Base-by-base conservation (phyloP, 1,140 invertebrate species). In the Acromyrmex heyeri region DNA sequence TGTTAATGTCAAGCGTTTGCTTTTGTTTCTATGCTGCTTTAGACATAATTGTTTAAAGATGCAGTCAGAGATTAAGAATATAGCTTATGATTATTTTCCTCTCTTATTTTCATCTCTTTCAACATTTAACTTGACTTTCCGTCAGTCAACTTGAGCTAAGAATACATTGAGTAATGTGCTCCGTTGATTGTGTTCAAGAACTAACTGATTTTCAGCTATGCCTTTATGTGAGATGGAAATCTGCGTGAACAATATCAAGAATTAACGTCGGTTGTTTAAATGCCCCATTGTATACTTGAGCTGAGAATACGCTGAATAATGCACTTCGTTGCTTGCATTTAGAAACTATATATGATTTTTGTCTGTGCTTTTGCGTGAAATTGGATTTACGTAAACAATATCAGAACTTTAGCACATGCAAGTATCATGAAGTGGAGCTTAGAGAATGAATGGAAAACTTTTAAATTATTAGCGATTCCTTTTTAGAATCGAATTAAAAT, bases 221-320 rank as follows among this genome's bases (percentile, higher is more conserved):
- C 10, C 64, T 81, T 81, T 69, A 30, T 81, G 24, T 30, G 8
- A 53, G 62, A 79, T 38, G 48, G 48, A 27, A 53, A 69, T 81
- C 48, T 55, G 30, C 48, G 30, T 69, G 77, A 81, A 81, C 64
- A 70, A 69, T 81, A 70, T 82, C 69, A 27, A 27, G 67, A 72
- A 48, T 21, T 44, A 82, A 82, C 79, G 50, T 61, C 18, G 30
- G 6, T 55, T 61, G 55, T 59, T 82, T 48, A 82, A 82, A 18
- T 73, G 1, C n/a, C 4, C 14, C 55, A 73, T 73, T 48, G 50
- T 73, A 38, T 24, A 48, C 55, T 73, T 34, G 50, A 69, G 16
- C 16, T 59, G 67, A 73, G 79, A 61, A 72, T 73, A 21, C 30
- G 12, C 27, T 3, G 79, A 72, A 61, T 82, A 73, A 82, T 16